Conservation (phyloP, 2,888 invertebrate species). For the Blastobasis adustella region DNA sequence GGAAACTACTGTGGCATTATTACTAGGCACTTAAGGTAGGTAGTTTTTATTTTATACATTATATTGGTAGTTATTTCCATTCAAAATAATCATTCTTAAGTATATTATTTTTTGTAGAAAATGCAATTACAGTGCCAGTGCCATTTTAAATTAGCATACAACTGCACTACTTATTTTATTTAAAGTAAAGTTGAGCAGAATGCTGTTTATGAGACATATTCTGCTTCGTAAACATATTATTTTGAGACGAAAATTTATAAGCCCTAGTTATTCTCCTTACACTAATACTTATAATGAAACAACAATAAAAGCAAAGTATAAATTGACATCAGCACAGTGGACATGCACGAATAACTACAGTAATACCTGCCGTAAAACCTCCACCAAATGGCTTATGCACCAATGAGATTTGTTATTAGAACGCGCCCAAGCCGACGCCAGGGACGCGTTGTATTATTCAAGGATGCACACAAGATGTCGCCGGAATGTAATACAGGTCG, state of each 20-base stretch:
- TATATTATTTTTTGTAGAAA: too few relatives aligned
- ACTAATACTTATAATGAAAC: not conserved
- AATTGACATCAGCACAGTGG: not conserved
- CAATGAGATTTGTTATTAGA: too few relatives aligned
- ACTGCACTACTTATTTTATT: not conserved
- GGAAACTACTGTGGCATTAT: too few relatives aligned
- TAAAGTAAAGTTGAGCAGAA: not conserved
- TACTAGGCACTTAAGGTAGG: too few relatives aligned
- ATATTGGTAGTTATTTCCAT: too few relatives aligned
- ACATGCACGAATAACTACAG: too few relatives aligned
- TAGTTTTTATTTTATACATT: too few relatives aligned
- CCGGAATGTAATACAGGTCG: conserved; percentile 50
- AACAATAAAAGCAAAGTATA: not conserved
- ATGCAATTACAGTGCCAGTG: too few relatives aligned
- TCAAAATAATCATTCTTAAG: too few relatives aligned
- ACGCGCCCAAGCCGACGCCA: conserved; percentile 7
- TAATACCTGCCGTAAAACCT: too few relatives aligned
- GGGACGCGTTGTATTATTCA: conserved; percentile 24
- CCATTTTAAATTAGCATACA: too few relatives aligned
- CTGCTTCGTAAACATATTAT: not conserved
- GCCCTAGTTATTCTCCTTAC: not conserved
- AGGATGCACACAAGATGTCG: conserved; percentile 31
- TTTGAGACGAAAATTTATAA: not conserved
- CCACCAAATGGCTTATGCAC: too few relatives aligned
- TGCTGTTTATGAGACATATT: not conserved